Base-by-base conservation (phyloP, 2,113 vertebrate genomes). In the Neolamprologus toae region DNA sequence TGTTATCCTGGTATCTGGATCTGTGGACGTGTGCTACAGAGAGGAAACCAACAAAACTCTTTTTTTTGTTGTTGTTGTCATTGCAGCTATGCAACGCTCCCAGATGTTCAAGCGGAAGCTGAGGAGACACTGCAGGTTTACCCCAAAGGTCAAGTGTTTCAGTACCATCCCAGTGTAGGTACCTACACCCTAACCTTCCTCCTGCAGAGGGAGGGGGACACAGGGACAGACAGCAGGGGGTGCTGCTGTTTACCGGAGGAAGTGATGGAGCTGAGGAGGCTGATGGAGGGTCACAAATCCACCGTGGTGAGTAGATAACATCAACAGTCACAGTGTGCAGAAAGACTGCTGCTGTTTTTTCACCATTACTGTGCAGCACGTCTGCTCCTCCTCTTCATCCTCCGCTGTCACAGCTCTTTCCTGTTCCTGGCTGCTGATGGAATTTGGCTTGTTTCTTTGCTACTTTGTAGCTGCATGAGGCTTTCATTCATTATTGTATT, bases 81-180 rank as follows among this genome's bases (percentile, higher is more conserved):
- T 61, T 61, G 37, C 86, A 96, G 95, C 82, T 86, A 85, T 59
- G 97, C 97, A 90, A 95, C 94, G 19, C 10, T 78, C 71, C 79
- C 96, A 0, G 96, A 96, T 6, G 93, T 95, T 51, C 96, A 95
- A 93, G 95, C 93, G 79, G 96, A 96, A 28, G 84, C 96, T 26
- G 96, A 96, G 5, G 96, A 97, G 59, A 93, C 95, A 0, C 92
- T 96, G 42, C 95, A 95, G 0, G 85, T 97, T 78, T 94, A 95
- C 82, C 96, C 92, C 0, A 97, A 92, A 45, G 96, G 97, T 88
- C 95, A 95, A 91, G 96, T 93, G 2, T 95, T 98, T 84, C 96
- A 92, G 87, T 95, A 97, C 81, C 97, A 98, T 86, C 95, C 95
- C 0, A 92, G 92, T 21, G 88, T 98, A 2, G 92, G 95, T 37